Conservation (phyloP, 1,140 invertebrate genomes). For the Bombus turneri region DNA sequence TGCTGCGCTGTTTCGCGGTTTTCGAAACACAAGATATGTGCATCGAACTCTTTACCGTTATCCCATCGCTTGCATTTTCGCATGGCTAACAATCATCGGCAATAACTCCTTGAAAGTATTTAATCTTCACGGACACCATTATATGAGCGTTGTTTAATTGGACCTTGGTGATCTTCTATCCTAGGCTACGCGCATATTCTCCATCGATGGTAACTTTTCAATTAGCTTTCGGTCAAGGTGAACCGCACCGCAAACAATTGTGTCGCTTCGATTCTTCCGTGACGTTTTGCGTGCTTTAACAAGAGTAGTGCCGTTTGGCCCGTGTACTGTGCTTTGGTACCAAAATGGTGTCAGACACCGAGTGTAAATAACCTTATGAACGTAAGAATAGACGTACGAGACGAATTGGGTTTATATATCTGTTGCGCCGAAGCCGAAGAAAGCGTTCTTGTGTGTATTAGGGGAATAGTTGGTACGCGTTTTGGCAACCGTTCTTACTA, state of each 20-base stretch:
- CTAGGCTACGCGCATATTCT: background rate
- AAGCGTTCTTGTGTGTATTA: constrained; percentile 36
- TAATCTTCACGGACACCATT: too few relatives aligned
- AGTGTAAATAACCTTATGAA: constrained; percentile 71
- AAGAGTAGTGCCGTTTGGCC: constrained; percentile 53
- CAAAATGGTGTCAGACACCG: constrained; percentile 68
- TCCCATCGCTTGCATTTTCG: constrained; percentile 11
- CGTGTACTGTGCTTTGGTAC: constrained; percentile 43
- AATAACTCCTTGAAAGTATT: background rate
- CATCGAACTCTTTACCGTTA: constrained; percentile 42
- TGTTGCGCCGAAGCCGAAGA: constrained; percentile 36
- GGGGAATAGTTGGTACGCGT: constrained; percentile 2
- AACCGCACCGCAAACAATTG: background rate
- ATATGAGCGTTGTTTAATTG: background rate
- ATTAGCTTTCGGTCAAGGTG: constrained; percentile 18
- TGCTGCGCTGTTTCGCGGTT: constrained; percentile 19
- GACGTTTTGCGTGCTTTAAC: constrained; percentile 23
- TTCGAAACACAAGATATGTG: constrained; percentile 39
- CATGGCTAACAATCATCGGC: background rate
- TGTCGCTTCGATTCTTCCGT: constrained; percentile 3
- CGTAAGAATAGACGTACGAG: constrained; percentile 67
- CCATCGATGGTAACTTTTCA: background rate
- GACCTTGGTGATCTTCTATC: background rate
- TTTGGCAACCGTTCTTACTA: constrained; percentile 11
- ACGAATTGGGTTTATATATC: constrained; percentile 64